phyloP scores from a whole-genome alignment of 2,888 invertebrate species.

The Drosophila trichaetosa region DNA sequence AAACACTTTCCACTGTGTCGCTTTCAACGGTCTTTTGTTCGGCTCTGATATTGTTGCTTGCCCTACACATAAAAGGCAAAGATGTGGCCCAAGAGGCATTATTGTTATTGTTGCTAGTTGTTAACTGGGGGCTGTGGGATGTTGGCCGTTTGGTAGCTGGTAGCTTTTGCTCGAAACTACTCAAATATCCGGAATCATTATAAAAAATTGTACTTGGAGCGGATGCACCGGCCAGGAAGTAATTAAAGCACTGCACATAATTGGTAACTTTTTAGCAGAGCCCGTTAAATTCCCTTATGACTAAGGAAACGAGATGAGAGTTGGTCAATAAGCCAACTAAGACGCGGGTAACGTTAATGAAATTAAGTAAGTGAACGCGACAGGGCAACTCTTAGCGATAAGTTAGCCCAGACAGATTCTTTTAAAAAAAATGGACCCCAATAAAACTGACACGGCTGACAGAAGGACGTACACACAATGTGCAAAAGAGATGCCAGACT shows the following conservation, averaged over 20 bases:
- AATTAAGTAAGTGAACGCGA: slow-evolving; percentile 24
- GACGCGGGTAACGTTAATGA: slow-evolving; percentile 37
- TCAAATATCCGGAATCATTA: slow-evolving; percentile 79
- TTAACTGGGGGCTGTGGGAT: slow-evolving; percentile 20
- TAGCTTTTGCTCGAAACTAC: slow-evolving; percentile 74
- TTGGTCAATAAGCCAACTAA: slow-evolving; percentile 18
- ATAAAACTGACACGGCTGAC: slow-evolving; percentile 52
- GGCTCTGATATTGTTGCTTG: slow-evolving; percentile 52
- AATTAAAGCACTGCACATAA: slow-evolving; percentile 74
- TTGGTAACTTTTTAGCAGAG: slow-evolving; percentile 63
- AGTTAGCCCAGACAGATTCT: slow-evolving; percentile 18
- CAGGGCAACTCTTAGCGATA: slow-evolving; percentile 21
- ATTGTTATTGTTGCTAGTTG: slow-evolving; percentile 63
- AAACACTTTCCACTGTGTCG: slow-evolving; percentile 43
- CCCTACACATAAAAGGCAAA: slow-evolving; percentile 50
- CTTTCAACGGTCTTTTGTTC: slow-evolving; percentile 48
- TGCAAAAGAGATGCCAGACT: slow-evolving; percentile 53
- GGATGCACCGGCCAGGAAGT: slow-evolving; percentile 69
- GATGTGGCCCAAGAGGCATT: slow-evolving; percentile 53
- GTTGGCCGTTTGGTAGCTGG: slow-evolving; percentile 37
- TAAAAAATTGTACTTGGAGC: slow-evolving; percentile 68
- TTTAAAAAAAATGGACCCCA: slow-evolving; percentile 42
- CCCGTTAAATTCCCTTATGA: slow-evolving; percentile 41
- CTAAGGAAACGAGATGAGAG: slow-evolving; percentile 21
- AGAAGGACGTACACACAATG: slow-evolving; percentile 53